A percentile compares a stretch with the other conserved stretches of the same genome.
These are phyloP conservation scores for Hoplostethus mediterraneus DNA, from an alignment of 2,797 vertebrate species.

Conservation along the genomic window DNA sequence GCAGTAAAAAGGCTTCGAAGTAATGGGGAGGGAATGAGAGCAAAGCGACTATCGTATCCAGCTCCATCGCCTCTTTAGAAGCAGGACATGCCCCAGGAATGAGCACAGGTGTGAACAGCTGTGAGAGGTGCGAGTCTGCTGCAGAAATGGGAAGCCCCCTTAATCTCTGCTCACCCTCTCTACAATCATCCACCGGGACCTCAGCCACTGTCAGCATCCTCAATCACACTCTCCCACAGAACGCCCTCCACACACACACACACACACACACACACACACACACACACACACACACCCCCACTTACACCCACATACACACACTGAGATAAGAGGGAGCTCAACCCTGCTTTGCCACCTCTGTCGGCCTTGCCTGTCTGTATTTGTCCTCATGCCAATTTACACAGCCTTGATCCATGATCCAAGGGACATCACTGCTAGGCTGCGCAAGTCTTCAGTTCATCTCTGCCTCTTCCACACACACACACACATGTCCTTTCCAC, in stretches of 20 bases:
- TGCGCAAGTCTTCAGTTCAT: neutral
- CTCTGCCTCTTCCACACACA: neutral
- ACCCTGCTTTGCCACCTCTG: neutral
- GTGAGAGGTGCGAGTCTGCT: constrained; percentile 32
- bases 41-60: constrained; percentile 40
- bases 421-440: constrained; percentile 5
- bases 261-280: constrained; percentile 5
- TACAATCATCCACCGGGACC: constrained; percentile 43
- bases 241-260: neutral
- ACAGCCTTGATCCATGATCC: constrained; percentile 37
- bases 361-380: constrained; percentile 25
- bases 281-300: constrained; percentile 5
- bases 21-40: constrained; percentile 35
- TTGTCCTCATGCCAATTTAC: constrained; percentile 33
- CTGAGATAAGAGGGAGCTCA: constrained; percentile 8
- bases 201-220: constrained; percentile 41
- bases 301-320: constrained; percentile 6
- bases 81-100: constrained; percentile 56
- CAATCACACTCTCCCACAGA: constrained; percentile 26
- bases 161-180: constrained; percentile 55
- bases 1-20: constrained; percentile 29
- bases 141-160: constrained; percentile 52
- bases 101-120: constrained; percentile 62
- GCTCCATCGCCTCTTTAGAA: constrained; percentile 65
- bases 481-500: constrained; percentile 16